Evolutionary conservation across 2,113 vertebrate species (phyloP).

Genomic region (Neolamprologus modestus): DNA sequence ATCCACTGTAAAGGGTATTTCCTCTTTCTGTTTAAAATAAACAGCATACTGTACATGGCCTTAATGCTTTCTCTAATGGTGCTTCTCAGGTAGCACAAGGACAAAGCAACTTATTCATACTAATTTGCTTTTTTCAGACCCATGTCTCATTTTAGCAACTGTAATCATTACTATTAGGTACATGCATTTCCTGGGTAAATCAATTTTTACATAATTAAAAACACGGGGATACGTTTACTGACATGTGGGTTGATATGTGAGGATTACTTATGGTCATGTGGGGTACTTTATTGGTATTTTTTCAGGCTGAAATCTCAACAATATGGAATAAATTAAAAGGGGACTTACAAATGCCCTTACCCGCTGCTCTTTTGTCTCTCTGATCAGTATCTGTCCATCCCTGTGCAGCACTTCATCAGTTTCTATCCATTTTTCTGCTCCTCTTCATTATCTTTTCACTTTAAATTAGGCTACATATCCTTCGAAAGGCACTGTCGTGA

Average conservation of each 20-base stretch:
- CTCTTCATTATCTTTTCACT: not conserved
- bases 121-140: not conserved
- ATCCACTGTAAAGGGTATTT: slow-evolving; percentile 5
- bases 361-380: slow-evolving; percentile 6
- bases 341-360: slow-evolving; percentile 9
- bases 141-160: not conserved
- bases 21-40: not conserved
- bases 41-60: not conserved
- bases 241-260: not conserved
- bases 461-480: slow-evolving; percentile 6
- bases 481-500: not conserved
- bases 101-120: not conserved
- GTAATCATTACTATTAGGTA: not conserved
- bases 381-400: not conserved
- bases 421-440: not conserved
- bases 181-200: slow-evolving; percentile 17
- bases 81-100: not conserved
- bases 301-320: not conserved
- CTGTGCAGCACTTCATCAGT: not conserved
- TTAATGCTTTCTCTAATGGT: not conserved
- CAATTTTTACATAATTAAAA: slow-evolving; percentile 34
- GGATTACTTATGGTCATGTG: slow-evolving; percentile 28
- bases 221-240: not conserved
- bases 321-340: slow-evolving; percentile 15
- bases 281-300: not conserved